phyloP scores from a whole-genome alignment of 92 coral and sea anemone species.

The Zoanthus sociatus region DNA sequence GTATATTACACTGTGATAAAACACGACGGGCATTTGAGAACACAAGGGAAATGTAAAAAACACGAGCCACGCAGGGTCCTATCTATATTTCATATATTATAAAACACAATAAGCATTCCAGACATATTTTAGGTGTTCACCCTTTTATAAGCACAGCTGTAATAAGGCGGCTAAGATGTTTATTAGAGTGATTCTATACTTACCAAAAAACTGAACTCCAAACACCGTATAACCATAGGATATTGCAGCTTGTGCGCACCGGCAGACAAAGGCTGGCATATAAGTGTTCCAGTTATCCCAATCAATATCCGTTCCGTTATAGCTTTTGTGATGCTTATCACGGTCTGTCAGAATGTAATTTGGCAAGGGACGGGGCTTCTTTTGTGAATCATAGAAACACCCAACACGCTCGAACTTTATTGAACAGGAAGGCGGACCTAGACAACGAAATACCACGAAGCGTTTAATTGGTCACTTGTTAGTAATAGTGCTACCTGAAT shows the following conservation, averaged over 20 bases:
- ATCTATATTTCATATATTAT: too few relatives aligned
- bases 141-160: too few relatives aligned
- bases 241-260: slow-evolving; percentile 73
- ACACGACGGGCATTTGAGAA: too few relatives aligned
- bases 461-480: too few relatives aligned
- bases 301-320: slow-evolving; percentile 76
- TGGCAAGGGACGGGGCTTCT: slow-evolving; percentile 75
- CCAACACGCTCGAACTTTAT: slow-evolving; percentile 73
- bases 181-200: slow-evolving; percentile 3
- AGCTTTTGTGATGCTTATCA: slow-evolving; percentile 53
- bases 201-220: slow-evolving; percentile 78
- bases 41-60: too few relatives aligned
- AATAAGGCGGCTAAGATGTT: too few relatives aligned
- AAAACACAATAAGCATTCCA: too few relatives aligned
- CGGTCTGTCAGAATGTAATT: slow-evolving; percentile 82
- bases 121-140: too few relatives aligned
- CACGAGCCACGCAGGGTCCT: too few relatives aligned
- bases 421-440: slow-evolving; percentile 71
- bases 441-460: not conserved
- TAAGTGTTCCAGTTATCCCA: slow-evolving; percentile 81
- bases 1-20: too few relatives aligned
- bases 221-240: slow-evolving; percentile 63
- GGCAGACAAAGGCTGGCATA: slow-evolving; percentile 80
- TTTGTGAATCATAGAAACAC: slow-evolving; percentile 71
- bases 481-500: too few relatives aligned